Conservation (phyloP, 2,797 vertebrate genomes). For the Sternarchorhynchus goeldii region DNA sequence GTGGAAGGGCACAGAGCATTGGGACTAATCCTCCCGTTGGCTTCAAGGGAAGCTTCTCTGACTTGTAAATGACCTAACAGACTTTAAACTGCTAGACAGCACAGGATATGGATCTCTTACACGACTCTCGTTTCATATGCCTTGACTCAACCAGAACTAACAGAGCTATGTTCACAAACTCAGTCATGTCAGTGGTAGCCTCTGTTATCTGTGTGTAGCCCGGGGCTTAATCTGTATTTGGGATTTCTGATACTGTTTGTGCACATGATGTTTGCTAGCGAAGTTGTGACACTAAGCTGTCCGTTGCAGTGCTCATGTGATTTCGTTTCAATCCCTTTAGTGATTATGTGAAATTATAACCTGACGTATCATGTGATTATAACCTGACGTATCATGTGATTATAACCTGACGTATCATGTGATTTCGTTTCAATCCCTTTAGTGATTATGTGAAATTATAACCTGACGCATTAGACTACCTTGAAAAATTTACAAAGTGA, state of each 20-base stretch:
- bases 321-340: neutral
- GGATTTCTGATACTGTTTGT: neutral
- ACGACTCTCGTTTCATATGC: slow-evolving; percentile 16
- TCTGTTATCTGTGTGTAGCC: neutral
- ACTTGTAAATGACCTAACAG: slow-evolving; percentile 10
- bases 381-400: neutral
- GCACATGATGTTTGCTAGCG: neutral
- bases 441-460: neutral
- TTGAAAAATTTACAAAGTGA: neutral
- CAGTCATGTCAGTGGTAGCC: neutral
- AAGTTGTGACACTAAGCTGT: neutral
- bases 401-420: too few relatives aligned
- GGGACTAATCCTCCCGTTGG: slow-evolving; percentile 60
- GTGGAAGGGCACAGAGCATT: slow-evolving; percentile 48
- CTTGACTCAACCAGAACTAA: neutral
- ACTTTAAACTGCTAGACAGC: slow-evolving; percentile 38
- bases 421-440: too few relatives aligned
- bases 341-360: neutral
- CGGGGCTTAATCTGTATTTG: neutral
- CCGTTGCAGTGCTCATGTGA: neutral
- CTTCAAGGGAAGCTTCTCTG: slow-evolving; percentile 49
- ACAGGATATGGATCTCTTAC: slow-evolving; percentile 22
- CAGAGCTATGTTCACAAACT: slow-evolving; percentile 29
- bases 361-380: too few relatives aligned
- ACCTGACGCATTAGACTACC: too few relatives aligned